These are phyloP conservation scores for Ceyx melanurus DNA, from an alignment of 2,113 vertebrate species.

Conservation along the genomic window DNA sequence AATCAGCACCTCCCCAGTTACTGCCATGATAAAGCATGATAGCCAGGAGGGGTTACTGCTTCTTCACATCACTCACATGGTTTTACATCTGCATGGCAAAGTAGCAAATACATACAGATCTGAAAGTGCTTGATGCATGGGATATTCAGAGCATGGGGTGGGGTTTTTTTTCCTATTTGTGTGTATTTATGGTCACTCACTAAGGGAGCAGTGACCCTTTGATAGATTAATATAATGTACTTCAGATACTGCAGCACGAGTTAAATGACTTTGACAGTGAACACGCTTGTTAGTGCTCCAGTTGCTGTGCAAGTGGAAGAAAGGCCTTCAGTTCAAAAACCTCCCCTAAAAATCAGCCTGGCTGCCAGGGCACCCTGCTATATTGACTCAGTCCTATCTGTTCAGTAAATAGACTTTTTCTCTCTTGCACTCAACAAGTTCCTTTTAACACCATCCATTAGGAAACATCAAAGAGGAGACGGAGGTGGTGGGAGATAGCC, in stretches of 20 bases:
- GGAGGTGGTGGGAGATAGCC: slow-evolving; percentile 15
- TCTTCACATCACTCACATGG: neutral
- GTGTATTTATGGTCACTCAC: slow-evolving; percentile 4
- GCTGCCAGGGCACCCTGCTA: neutral
- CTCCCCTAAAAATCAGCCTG: slow-evolving; percentile 6
- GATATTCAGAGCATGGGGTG: neutral
- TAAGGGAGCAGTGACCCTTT: slow-evolving; percentile 11
- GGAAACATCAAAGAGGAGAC: slow-evolving; percentile 63
- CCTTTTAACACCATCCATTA: slow-evolving; percentile 49
- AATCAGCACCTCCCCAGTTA: neutral
- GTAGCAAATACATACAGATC: neutral
- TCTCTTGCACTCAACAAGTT: slow-evolving; percentile 10
- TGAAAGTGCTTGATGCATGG: neutral
- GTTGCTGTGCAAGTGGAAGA: neutral
- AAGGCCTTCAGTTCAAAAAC: neutral
- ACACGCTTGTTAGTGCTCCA: slow-evolving; percentile 25
- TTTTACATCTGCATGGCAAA: slow-evolving; percentile 22
- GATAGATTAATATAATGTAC: slow-evolving; percentile 3
- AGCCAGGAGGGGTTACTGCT: neutral
- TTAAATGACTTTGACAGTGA: neutral
- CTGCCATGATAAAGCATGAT: neutral
- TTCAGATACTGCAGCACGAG: neutral
- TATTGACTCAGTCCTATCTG: neutral
- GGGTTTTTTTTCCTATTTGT: neutral
- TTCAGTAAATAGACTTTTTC: neutral